Evolutionary conservation across 2,888 invertebrate genomes (phyloP).

Genomic region (Sipha maydis): DNA sequence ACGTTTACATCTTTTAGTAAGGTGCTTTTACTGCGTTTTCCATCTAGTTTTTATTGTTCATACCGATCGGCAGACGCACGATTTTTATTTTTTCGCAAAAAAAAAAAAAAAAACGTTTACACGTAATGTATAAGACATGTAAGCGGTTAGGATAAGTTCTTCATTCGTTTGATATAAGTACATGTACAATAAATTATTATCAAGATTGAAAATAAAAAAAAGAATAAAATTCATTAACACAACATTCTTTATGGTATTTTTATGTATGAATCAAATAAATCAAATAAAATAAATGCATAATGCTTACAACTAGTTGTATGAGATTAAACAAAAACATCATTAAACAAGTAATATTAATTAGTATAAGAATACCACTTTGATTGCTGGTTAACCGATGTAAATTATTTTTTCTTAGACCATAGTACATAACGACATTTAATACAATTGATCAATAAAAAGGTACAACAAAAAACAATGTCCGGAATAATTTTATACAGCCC

Average conservation of each 20-base stretch:
- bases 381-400: not conserved
- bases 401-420: not conserved
- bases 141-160: not conserved
- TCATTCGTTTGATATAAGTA: not conserved
- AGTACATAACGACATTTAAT: not conserved
- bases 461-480: not conserved
- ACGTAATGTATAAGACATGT: not conserved
- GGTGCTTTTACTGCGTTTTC: no score
- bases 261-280: not conserved
- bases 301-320: not conserved
- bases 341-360: not conserved
- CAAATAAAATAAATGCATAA: not conserved
- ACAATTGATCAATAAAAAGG: no score
- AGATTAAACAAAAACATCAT: not conserved
- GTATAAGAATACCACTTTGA: not conserved
- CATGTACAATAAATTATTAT: not conserved
- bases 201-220: not conserved
- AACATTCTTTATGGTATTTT: not conserved
- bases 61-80: no score
- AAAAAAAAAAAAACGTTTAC: no score
- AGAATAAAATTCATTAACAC: not conserved
- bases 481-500: not conserved
- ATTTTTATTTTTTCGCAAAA: no score
- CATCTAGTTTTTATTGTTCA: no score
- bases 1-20: no score